A percentile compares a stretch with the other conserved stretches of the same genome.
These are phyloP conservation scores for Metalampra italica DNA, from an alignment of 2,888 invertebrate genomes.

Conservation along the genomic window DNA sequence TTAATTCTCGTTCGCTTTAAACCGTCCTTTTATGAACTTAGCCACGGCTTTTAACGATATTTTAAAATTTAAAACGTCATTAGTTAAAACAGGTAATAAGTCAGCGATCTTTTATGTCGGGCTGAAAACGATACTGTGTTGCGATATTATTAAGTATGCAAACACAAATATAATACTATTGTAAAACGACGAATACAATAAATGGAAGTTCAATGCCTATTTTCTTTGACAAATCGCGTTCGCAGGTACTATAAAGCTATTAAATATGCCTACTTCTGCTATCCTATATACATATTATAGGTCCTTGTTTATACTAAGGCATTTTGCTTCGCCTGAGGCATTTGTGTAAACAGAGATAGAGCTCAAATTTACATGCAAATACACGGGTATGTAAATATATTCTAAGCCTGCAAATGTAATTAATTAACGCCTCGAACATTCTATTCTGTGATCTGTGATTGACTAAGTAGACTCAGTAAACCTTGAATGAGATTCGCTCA, in stretches of 20 bases:
- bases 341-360: conserved; percentile 11
- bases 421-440: too few relatives aligned
- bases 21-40: conserved; percentile 27
- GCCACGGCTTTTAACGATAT: conserved; percentile 20
- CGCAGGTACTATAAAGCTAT: background rate
- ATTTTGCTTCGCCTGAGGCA: conserved; percentile 5
- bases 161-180: too few relatives aligned
- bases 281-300: background rate
- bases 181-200: too few relatives aligned
- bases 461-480: too few relatives aligned
- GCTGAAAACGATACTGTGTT: too few relatives aligned
- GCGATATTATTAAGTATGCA: too few relatives aligned
- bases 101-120: background rate
- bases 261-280: background rate
- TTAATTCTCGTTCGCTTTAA: conserved; percentile 24
- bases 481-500: too few relatives aligned
- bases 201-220: background rate
- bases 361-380: conserved; percentile 7
- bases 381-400: background rate
- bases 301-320: background rate
- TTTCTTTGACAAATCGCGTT: background rate
- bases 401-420: too few relatives aligned
- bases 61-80: conserved; percentile 17
- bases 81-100: background rate
- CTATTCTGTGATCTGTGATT: too few relatives aligned